phyloP scores from a whole-genome alignment of 2,888 invertebrate species.

The Deroplatys truncata region DNA sequence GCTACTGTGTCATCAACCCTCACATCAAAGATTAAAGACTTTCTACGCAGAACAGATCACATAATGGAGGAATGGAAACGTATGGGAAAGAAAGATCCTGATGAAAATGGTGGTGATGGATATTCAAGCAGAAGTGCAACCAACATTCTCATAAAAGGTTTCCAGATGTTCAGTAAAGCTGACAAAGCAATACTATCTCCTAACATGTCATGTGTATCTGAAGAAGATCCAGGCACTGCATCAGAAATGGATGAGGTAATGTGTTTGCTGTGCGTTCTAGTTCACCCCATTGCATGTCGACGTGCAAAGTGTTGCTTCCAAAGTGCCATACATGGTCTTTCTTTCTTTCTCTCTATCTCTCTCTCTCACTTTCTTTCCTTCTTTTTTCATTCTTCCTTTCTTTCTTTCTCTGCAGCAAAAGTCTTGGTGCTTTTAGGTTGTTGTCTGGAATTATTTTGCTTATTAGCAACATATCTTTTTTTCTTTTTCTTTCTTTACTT shows the following conservation, averaged over 20 bases:
- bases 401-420: not conserved
- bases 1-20: conserved; percentile 73
- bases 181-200: not conserved
- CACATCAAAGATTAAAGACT: conserved; percentile 71
- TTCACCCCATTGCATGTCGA: conserved; percentile 34
- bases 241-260: conserved; percentile 33
- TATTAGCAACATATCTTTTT: too few relatives aligned
- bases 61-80: conserved; percentile 83
- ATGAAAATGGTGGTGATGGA: conserved; percentile 27
- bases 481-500: not conserved
- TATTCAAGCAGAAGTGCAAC: conserved; percentile 62
- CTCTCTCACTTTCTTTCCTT: too few relatives aligned
- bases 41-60: conserved; percentile 78
- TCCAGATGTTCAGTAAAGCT: conserved; percentile 47
- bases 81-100: conserved; percentile 56
- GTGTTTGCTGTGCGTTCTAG: not conserved
- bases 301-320: conserved; percentile 36
- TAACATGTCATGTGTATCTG: conserved; percentile 9
- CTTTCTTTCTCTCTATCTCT: not conserved
- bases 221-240: conserved; percentile 14
- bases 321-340: not conserved
- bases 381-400: too few relatives aligned
- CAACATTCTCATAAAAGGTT: conserved; percentile 79
- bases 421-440: not conserved
- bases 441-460: not conserved